Conservation (phyloP, 1,140 invertebrate genomes). For the Leptinotarsa undecemlineata region DNA sequence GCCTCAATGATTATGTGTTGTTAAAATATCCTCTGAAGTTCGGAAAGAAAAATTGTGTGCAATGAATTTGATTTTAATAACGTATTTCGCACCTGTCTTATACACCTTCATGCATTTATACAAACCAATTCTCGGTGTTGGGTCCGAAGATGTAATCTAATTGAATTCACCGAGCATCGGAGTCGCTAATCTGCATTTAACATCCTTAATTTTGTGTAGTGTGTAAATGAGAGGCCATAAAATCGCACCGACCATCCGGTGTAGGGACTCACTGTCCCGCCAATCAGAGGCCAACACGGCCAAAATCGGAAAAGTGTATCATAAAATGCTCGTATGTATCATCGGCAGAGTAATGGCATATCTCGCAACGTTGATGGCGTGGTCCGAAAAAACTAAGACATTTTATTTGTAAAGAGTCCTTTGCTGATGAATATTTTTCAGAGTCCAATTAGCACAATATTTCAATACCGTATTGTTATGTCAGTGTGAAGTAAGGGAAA, state of each 20-base stretch:
- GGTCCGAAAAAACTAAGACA: too few species aligned
- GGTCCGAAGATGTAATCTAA: conserved; percentile 5
- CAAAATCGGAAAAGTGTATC: neutral
- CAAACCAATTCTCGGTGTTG: neutral
- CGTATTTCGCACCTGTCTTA: too few species aligned
- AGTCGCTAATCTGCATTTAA: conserved; percentile 5
- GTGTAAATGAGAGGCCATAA: conserved; percentile 2
- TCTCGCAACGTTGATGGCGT: neutral
- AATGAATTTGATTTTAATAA: too few species aligned
- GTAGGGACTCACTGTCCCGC: neutral
- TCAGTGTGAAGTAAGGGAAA: too few species aligned
- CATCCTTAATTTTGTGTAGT: conserved; percentile 6
- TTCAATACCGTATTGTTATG: too few species aligned
- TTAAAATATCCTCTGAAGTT: too few species aligned
- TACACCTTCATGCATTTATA: neutral
- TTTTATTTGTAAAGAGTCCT: too few species aligned
- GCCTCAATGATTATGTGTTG: too few species aligned
- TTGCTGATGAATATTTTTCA: too few species aligned
- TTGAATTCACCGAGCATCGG: neutral
- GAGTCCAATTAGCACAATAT: too few species aligned
- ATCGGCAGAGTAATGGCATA: neutral
- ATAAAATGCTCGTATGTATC: neutral
- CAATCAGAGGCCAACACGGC: neutral
- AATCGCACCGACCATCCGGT: neutral
- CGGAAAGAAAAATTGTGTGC: too few species aligned